Evolutionary conservation across 1,140 invertebrate species (phyloP).

Genomic region (Scaptomyza montana): DNA sequence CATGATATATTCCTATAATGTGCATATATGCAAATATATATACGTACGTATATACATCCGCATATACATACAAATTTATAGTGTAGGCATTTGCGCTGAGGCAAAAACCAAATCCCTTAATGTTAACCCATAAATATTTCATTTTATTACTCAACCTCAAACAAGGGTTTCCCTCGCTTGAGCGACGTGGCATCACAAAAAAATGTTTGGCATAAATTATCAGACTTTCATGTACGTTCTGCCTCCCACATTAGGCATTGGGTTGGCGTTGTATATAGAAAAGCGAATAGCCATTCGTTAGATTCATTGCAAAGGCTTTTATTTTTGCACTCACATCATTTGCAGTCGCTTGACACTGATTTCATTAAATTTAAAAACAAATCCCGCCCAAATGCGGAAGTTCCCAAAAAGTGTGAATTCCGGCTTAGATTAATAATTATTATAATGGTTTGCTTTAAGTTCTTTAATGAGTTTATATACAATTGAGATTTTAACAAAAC

Average conservation of each 20-base stretch:
- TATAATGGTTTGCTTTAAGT: not conserved
- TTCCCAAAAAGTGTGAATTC: not conserved
- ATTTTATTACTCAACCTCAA: slow-evolving; percentile 73
- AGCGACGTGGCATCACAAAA: slow-evolving; percentile 54
- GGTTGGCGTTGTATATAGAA: not conserved
- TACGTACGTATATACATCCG: not conserved
- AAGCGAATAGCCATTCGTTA: slow-evolving; percentile 14
- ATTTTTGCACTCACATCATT: slow-evolving; percentile 21
- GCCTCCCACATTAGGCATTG: slow-evolving; percentile 2
- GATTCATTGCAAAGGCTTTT: slow-evolving; percentile 7
- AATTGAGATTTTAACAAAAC: not conserved
- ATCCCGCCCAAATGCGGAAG: slow-evolving; percentile 2
- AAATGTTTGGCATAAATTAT: slow-evolving; percentile 64
- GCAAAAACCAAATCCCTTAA: slow-evolving; percentile 71
- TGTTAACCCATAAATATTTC: slow-evolving; percentile 73
- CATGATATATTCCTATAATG: slow-evolving; percentile 37
- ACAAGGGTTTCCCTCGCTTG: slow-evolving; percentile 55
- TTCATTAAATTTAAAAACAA: slow-evolving; percentile 35
- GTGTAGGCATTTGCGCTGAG: slow-evolving; percentile 22
- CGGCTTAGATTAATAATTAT: slow-evolving; percentile 5
- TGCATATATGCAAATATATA: not conserved
- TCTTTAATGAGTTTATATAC: not conserved
- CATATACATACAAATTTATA: slow-evolving; percentile 9
- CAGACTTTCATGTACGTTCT: slow-evolving; percentile 10
- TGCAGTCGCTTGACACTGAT: slow-evolving; percentile 27